Evolutionary conservation across 2,797 vertebrate species (phyloP).

Genomic region (Perdix hodgsoniae): DNA sequence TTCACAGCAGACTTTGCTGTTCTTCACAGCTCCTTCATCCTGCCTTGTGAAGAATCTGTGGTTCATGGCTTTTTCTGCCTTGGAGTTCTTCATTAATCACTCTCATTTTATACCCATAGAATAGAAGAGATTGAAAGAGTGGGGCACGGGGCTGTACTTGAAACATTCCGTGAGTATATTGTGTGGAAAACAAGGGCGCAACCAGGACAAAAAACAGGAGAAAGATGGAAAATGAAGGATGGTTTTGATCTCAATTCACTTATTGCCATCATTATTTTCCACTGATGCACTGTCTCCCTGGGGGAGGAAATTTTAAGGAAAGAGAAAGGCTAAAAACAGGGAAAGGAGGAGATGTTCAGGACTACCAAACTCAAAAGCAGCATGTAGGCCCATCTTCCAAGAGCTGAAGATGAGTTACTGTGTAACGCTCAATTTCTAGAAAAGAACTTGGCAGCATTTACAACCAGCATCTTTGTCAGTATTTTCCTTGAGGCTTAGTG

Average conservation of each 20-base stretch:
- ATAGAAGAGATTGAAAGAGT: not conserved
- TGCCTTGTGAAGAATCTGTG: rapidly evolving
- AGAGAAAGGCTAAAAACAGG: not conserved
- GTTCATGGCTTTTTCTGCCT: not conserved
- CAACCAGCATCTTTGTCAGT: conserved; percentile 16
- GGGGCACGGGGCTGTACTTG: not conserved
- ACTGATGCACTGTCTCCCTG: not conserved
- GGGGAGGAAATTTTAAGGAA: not conserved
- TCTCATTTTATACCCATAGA: not conserved
- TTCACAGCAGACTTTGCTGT: not conserved
- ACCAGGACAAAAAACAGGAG: not conserved
- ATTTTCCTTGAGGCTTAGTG: not conserved
- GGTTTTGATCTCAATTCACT: not conserved
- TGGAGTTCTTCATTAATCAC: not conserved
- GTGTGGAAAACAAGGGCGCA: not conserved
- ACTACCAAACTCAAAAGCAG: not conserved
- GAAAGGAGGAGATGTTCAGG: not conserved
- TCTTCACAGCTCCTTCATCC: not conserved
- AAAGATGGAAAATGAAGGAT: not conserved
- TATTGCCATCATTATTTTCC: not conserved
- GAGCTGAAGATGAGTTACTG: not conserved
- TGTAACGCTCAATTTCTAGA: not conserved
- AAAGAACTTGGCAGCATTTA: conserved; percentile 8
- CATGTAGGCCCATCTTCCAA: rapidly evolving
- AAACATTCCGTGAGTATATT: not conserved